Conservation (phyloP, 1,140 invertebrate genomes). For the Paracyclopina nana region DNA sequence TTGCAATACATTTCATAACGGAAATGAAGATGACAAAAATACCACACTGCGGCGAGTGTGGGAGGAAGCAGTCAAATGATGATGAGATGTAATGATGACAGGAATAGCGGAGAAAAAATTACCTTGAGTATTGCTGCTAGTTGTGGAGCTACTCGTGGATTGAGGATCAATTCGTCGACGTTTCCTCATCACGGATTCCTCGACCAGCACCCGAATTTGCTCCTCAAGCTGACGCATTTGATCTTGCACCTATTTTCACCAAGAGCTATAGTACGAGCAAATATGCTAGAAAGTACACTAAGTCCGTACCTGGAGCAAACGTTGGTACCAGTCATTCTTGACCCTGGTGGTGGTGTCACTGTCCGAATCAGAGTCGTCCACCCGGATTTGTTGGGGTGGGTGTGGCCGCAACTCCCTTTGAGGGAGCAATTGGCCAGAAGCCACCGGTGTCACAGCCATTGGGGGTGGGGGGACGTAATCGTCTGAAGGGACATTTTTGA, state of each 20-base stretch:
- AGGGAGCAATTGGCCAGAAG: background rate
- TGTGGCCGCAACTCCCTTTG: background rate
- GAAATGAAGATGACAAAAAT: too few relatives aligned
- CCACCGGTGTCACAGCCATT: background rate
- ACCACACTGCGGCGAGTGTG: too few relatives aligned
- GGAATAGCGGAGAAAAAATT: too few relatives aligned
- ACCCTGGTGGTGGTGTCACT: background rate
- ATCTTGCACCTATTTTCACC: constrained; percentile 6
- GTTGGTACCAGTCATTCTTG: constrained; percentile 4
- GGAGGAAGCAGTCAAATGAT: too few relatives aligned
- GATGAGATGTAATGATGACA: too few relatives aligned
- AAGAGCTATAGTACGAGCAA: too few relatives aligned
- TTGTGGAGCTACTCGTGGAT: too few relatives aligned
- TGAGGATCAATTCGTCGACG: background rate
- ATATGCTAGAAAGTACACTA: too few relatives aligned
- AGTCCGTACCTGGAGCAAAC: background rate
- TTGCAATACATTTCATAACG: too few relatives aligned
- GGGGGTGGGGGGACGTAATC: background rate
- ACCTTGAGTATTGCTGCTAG: too few relatives aligned
- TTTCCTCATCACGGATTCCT: constrained; percentile 4
- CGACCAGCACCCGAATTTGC: constrained; percentile 6
- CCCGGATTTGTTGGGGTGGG: background rate
- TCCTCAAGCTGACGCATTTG: constrained; percentile 10
- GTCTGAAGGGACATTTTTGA: background rate
- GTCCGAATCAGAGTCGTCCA: background rate